Evolutionary conservation across 92 coral and sea anemone species (phyloP).

Genomic region (Porites divaricata): DNA sequence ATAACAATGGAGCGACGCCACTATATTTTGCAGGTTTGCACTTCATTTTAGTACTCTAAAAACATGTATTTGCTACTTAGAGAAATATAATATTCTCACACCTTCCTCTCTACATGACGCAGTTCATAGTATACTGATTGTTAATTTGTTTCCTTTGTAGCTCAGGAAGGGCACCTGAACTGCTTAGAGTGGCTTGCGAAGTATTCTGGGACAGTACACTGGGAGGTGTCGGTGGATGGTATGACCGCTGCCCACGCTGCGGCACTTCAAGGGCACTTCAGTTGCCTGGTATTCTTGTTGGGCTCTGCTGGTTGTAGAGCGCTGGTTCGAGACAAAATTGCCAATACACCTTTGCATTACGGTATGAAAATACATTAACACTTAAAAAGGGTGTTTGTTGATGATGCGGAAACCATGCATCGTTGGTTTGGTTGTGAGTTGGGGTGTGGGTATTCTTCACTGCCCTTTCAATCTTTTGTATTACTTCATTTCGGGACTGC

Average conservation of each 20-base stretch:
- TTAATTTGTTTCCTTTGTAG: conserved; percentile 35
- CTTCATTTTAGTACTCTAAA: too few species aligned
- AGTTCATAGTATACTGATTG: neutral
- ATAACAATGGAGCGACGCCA: conserved; percentile 84
- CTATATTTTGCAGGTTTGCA: conserved; percentile 78
- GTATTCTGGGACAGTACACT: conserved; percentile 72
- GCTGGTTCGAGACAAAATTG: conserved; percentile 74
- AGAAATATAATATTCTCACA: too few species aligned
- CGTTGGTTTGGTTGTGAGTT: too few species aligned
- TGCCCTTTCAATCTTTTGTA: neutral
- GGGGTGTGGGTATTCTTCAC: too few species aligned
- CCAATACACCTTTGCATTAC: conserved; percentile 83
- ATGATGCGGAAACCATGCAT: too few species aligned
- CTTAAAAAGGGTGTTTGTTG: too few species aligned
- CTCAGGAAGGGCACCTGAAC: conserved; percentile 87
- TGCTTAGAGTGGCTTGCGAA: conserved; percentile 89
- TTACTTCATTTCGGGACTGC: too few species aligned
- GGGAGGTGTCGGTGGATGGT: conserved; percentile 78
- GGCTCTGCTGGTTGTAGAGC: conserved; percentile 78
- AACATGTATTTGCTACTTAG: neutral
- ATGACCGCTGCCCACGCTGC: conserved; percentile 93
- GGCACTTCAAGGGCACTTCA: conserved; percentile 86
- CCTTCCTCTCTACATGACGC: too few species aligned
- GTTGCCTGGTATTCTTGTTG: conserved; percentile 73
- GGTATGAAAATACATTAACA: conserved; percentile 42